Evolutionary conservation across 2,888 invertebrate species (phyloP).

Genomic region (Sussaba pulchella): DNA sequence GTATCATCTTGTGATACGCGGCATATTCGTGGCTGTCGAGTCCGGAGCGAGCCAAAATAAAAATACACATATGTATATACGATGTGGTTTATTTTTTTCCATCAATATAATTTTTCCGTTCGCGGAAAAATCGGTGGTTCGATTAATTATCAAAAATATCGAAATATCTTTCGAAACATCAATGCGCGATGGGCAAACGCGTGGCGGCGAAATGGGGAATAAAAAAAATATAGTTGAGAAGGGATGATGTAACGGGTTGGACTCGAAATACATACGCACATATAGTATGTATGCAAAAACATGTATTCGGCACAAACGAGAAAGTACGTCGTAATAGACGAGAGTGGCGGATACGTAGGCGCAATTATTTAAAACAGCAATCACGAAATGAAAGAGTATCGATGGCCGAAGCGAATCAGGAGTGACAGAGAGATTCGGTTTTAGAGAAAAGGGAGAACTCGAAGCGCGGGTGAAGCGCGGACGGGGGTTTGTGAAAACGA

Average conservation of each 20-base stretch:
- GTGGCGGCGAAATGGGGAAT: not conserved
- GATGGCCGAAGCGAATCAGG: conserved; percentile 42
- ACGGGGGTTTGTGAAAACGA: conserved; percentile 32
- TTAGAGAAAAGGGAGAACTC: no score
- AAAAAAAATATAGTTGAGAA: conserved; percentile 17
- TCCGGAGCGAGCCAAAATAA: conserved; percentile 51
- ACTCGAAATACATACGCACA: conserved; percentile 22
- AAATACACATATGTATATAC: no score
- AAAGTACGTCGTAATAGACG: conserved; percentile 26
- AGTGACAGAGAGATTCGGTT: conserved; percentile 30
- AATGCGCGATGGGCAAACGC: not conserved
- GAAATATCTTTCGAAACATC: not conserved
- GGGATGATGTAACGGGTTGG: conserved; percentile 35
- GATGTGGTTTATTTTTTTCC: conserved; percentile 54
- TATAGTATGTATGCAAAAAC: no score
- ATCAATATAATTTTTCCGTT: conserved; percentile 43
- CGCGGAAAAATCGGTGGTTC: conserved; percentile 39
- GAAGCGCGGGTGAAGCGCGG: conserved; percentile 8
- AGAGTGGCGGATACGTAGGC: conserved; percentile 66
- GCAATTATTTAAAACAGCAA: conserved; percentile 83
- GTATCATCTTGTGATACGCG: conserved; percentile 30
- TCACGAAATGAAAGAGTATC: conserved; percentile 82
- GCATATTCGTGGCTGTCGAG: conserved; percentile 20
- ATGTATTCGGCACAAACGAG: conserved; percentile 21
- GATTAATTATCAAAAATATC: conserved; percentile 61